Evolutionary conservation across 2,113 vertebrate genomes (phyloP).

Genomic region (Nycticebus coucang): DNA sequence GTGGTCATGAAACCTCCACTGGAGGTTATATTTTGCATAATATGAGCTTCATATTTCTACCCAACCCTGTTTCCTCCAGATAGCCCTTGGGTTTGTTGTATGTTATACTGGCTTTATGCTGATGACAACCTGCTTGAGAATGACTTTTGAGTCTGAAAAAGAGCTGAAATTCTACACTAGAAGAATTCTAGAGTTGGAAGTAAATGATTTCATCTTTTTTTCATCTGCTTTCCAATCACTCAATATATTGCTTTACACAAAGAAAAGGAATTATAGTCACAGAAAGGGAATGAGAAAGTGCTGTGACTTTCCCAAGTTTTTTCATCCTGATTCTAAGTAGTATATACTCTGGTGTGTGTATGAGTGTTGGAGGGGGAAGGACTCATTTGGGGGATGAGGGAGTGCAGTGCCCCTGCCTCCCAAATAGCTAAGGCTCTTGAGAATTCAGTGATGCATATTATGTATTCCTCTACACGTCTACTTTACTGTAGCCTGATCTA

Average conservation of each 20-base stretch:
- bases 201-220: neutral
- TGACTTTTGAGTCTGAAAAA: neutral
- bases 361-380: too few relatives aligned
- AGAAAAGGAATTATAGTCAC: neutral
- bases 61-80: neutral
- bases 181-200: neutral
- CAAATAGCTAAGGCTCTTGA: neutral
- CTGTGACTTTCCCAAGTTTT: neutral
- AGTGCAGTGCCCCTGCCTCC: neutral
- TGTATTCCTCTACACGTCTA: neutral
- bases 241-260: neutral
- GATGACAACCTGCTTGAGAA: neutral
- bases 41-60: neutral
- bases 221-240: neutral
- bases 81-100: neutral
- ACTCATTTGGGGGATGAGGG: too few relatives aligned
- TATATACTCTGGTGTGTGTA: neutral
- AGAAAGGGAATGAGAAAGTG: neutral
- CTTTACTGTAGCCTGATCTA: neutral
- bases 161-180: conserved; percentile 4
- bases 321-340: neutral
- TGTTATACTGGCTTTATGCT: neutral
- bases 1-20: neutral
- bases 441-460: neutral
- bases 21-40: neutral